Conservation (phyloP, 2,797 vertebrate species). For the Falco peregrinus region DNA sequence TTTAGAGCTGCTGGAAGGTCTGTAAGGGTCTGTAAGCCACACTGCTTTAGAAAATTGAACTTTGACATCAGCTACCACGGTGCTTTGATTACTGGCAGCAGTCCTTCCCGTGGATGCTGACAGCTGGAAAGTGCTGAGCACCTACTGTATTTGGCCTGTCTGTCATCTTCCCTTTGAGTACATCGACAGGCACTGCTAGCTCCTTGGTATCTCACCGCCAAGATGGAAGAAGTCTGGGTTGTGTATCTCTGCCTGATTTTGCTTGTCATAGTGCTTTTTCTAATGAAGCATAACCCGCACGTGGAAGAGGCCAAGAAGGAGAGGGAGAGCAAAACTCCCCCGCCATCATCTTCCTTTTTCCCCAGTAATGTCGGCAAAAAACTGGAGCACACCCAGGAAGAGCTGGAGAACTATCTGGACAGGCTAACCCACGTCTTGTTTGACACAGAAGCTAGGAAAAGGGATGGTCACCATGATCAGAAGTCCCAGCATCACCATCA, state of each 20-base stretch:
- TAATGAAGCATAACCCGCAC: slow-evolving; percentile 29
- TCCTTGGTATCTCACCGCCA: not conserved
- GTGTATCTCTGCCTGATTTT: slow-evolving; percentile 58
- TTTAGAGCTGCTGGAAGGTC: not conserved
- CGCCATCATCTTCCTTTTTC: not conserved
- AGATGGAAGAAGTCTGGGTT: slow-evolving; percentile 66
- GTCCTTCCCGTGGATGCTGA: not conserved
- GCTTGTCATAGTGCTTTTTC: not conserved
- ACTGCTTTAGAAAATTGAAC: not conserved
- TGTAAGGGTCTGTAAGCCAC: not conserved
- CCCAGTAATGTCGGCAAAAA: not conserved
- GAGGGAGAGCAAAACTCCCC: not conserved
- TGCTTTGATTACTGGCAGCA: not conserved
- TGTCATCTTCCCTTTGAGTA: not conserved
- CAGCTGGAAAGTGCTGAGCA: not conserved
- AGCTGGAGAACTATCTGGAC: slow-evolving; percentile 52
- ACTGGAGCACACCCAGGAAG: slow-evolving; percentile 47
- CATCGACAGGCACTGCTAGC: not conserved
- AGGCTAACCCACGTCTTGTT: slow-evolving; percentile 39
- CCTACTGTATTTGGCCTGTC: not conserved
- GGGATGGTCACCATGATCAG: slow-evolving; percentile 7
- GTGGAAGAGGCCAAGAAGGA: slow-evolving; percentile 38
- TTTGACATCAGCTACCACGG: not conserved
- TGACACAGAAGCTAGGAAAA: slow-evolving; percentile 8
- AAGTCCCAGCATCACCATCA: not conserved